Base-by-base conservation (phyloP, 2,113 vertebrate species). In the Dromas ardeola region DNA sequence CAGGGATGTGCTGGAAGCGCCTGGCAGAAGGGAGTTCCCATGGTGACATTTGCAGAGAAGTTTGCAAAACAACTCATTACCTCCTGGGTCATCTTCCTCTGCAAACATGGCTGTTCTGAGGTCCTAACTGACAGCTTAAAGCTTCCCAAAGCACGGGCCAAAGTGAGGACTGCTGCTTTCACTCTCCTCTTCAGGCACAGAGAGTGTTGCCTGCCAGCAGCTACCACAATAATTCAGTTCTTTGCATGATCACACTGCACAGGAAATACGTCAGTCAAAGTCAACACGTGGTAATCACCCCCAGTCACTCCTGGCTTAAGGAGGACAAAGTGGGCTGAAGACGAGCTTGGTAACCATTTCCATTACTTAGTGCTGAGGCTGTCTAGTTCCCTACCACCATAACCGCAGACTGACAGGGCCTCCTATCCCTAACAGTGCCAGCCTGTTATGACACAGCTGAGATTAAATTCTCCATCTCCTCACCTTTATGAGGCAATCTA, bases 21-120 rank as follows among this genome's bases (percentile, higher is more conserved):
- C 82, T 83, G 76, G 82, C 85, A 93, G 58, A 91, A 2, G 2
- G 77, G n/a, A 90, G 82, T 66, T 96, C 93, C 88, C 90, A 93
- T 78, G 74, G 92, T 63, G 76, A 96, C 76, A 86, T 62, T 95
- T 71, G 67, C 32, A 88, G 63, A 62, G 62, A 77, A 85, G 71
- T 90, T 94, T 93, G 80, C 92, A 95, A 92, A 97, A 90, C 82
- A 96, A 88, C 59, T 86, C 58, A 42, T 88, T 77, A 90, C 67
- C 79, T 90, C 87, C 81, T 81, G 82, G 71, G 66, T 74, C 79
- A 90, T 67, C 79, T 73, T 96, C 81, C 45, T 58, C 85, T 59
- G 80, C 25, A 90, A 93, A 88, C 42, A 50, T 27, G 82, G 72
- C 79, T 81, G 42, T 82, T 93, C 63, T 52, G 63, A 93, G 62